Evolutionary conservation across 2,888 invertebrate genomes (phyloP), one percentile per base, ranked within the genome.

Genomic region (Leucoma salicis): DNA sequence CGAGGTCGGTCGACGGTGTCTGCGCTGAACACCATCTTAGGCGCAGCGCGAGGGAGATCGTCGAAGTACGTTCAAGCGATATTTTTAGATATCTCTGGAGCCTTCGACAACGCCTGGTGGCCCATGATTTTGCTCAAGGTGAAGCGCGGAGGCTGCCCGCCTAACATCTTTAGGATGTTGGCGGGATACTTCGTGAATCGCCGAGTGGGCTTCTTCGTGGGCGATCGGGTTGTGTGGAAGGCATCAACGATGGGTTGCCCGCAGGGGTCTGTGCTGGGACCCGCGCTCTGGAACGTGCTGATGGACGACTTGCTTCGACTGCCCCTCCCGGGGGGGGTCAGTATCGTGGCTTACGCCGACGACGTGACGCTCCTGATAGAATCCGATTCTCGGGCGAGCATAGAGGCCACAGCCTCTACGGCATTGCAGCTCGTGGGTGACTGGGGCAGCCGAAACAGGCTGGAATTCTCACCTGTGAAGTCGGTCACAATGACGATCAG

Each of bases 51-150:
- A 0, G 21, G 13, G 1, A 38, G 40, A 2, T 5, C 7, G 21
- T 8, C 6, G 0, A 42, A 14, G 1, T 71, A 72, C 11, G 55
- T 63, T 0, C 59, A 57, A 27, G 52, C 47, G 0, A 42, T 67
- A 0, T 52, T 65, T 6, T 11, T 68, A 8, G 66, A 72, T 49
- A 69, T 70, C 3, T 49, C 61, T 0, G 66, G 64, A 0, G 67
- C 66, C 1, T 66, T 65, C 11, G 57, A 73, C 27, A 67, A 66
- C 36, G 62, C 70, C 2, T 70, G 67, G 66, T 70, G 73, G 70
- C 67, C 68, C 3, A 66, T 66, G 63, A 53, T 73, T 7, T 14
- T 73, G 14, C 27, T 50, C 0, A 64, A 60, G 43, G 62, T 49
- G 2, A 66, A 62, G 40, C 39, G 57, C 46, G 4, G 66, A 57